Percentiles rank a stretch among this genome's conserved stretches.
Conservation (phyloP, 2,888 invertebrate species). For the Keiferia lycopersicella region DNA sequence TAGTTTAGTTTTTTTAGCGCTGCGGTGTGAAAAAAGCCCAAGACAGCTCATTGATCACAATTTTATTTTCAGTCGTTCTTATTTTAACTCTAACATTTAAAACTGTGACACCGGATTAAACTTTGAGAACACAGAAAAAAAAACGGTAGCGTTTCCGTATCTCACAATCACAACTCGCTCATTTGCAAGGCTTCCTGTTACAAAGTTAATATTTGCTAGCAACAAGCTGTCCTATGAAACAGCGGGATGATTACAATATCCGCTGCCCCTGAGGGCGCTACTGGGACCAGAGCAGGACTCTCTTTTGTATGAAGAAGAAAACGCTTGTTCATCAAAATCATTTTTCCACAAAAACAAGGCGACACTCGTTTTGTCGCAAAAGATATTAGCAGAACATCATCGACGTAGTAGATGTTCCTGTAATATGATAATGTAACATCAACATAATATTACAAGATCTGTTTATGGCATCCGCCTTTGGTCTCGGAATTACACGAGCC, state of each 20-base stretch:
- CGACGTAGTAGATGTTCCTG: too few species aligned
- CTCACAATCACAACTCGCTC: slow-evolving; percentile 20
- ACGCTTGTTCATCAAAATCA: slow-evolving; percentile 50
- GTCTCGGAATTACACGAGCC: too few species aligned
- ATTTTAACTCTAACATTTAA: not conserved
- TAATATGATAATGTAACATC: too few species aligned
- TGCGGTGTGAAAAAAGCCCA: too few species aligned
- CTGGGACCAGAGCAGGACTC: slow-evolving; percentile 39
- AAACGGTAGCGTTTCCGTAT: slow-evolving; percentile 6
- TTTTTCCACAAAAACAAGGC: slow-evolving; percentile 45
- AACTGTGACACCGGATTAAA: slow-evolving; percentile 14
- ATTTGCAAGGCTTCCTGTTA: slow-evolving; percentile 38
- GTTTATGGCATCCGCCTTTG: too few species aligned
- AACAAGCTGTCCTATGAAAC: slow-evolving; percentile 43
- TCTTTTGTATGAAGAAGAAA: slow-evolving; percentile 49
- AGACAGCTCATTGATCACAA: too few species aligned
- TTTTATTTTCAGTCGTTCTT: too few species aligned
- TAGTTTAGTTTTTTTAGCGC: too few species aligned
- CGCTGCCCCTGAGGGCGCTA: slow-evolving; percentile 45
- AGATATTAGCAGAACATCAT: too few species aligned
- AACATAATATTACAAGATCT: too few species aligned
- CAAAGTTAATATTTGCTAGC: slow-evolving; percentile 44
- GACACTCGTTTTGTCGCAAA: slow-evolving; percentile 36
- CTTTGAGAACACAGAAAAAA: not conserved
- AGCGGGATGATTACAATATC: slow-evolving; percentile 59